Evolutionary conservation across 53 echinoderm and acorn worm species (phyloP).

Genomic region (Zoroaster sp.): DNA sequence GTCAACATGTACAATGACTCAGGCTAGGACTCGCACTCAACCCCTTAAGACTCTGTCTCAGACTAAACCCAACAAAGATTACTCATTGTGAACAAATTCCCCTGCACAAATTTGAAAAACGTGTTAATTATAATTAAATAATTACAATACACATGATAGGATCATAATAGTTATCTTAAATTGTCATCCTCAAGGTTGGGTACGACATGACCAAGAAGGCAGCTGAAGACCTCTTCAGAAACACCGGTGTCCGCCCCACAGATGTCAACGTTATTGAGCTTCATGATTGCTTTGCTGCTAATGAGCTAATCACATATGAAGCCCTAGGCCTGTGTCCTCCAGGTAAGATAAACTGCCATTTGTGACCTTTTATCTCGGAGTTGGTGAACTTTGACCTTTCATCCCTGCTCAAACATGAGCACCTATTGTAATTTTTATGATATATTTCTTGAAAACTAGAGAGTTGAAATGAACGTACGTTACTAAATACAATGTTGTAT

Average conservation of each 20-base stretch:
- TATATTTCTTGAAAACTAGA: neutral
- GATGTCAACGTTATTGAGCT: slow-evolving; percentile 90
- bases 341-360: slow-evolving; percentile 53
- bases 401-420: neutral
- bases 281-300: slow-evolving; percentile 96
- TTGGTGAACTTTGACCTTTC: neutral
- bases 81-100: too few species aligned
- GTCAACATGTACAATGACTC: too few species aligned
- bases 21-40: too few species aligned
- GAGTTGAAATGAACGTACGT: neutral
- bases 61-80: too few species aligned
- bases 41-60: too few species aligned
- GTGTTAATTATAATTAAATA: too few species aligned
- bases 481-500: too few species aligned
- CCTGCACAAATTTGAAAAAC: too few species aligned
- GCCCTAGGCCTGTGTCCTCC: slow-evolving; percentile 88
- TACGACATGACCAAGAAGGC: slow-evolving; percentile 99
- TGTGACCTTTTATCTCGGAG: too few species aligned
- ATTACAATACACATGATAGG: too few species aligned
- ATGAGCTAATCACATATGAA: slow-evolving; percentile 96
- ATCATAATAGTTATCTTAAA: too few species aligned
- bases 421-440: neutral
- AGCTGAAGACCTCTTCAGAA: slow-evolving; percentile 72
- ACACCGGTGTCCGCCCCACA: slow-evolving; percentile 60
- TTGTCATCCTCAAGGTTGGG: slow-evolving; percentile 70